Percentiles rank a stretch among this genome's conserved stretches.
phyloP scores from a whole-genome alignment of 2,888 invertebrate genomes.

The Drosophila paranaensis region DNA sequence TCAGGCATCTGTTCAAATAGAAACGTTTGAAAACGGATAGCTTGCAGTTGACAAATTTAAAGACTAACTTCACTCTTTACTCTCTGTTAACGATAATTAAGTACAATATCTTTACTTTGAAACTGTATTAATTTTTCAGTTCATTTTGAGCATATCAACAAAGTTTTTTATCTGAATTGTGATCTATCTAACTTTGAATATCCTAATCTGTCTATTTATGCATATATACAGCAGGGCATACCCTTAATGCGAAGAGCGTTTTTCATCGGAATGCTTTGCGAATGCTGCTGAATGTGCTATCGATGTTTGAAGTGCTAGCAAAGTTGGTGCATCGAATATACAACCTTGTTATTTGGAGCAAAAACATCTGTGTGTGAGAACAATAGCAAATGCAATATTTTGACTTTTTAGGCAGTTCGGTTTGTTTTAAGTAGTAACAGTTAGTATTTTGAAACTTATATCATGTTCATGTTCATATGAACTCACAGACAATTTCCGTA shows the following conservation, averaged over 20 bases:
- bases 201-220: not conserved
- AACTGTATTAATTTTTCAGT: no score
- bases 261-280: not conserved
- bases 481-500: not conserved
- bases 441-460: not conserved
- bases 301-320: slow-evolving; percentile 19
- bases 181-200: not conserved
- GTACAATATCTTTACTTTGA: no score
- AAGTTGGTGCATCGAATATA: slow-evolving; percentile 26
- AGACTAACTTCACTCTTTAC: no score
- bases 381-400: slow-evolving; percentile 35
- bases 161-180: not conserved
- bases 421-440: slow-evolving; percentile 8
- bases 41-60: no score
- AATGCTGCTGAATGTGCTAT: slow-evolving; percentile 5
- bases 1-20: no score
- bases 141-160: not conserved
- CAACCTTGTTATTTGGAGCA: slow-evolving; percentile 35
- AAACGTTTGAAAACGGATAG: no score
- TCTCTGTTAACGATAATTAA: no score
- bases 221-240: not conserved
- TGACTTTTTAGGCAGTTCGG: slow-evolving; percentile 8
- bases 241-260: not conserved
- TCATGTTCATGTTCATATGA: not conserved
- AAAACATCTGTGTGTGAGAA: slow-evolving; percentile 44